Evolutionary conservation across 2,113 vertebrate species (phyloP).

Genomic region (Barbus barbus): DNA sequence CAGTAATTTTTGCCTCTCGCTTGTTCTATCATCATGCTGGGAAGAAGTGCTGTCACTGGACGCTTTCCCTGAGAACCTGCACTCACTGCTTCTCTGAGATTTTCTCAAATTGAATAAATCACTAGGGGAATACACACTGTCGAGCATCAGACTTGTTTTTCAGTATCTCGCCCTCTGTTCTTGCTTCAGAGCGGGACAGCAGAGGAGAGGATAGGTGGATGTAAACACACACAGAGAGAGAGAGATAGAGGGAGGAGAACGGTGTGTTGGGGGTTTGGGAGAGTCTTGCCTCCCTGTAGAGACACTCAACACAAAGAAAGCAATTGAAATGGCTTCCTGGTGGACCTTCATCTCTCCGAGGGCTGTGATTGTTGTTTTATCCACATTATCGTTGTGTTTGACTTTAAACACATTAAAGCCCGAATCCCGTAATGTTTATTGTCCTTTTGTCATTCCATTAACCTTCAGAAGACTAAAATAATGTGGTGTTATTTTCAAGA

Average conservation of each 20-base stretch:
- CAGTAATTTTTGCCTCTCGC: background rate
- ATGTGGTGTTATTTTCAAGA: background rate
- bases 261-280: background rate
- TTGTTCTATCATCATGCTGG: background rate
- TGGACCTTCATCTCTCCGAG: slow-evolving; percentile 20
- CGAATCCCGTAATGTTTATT: background rate
- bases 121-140: slow-evolving; percentile 60
- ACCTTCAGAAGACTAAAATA: background rate
- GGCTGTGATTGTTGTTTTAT: background rate
- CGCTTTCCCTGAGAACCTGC: slow-evolving; percentile 46
- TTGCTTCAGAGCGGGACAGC: slow-evolving; percentile 45
- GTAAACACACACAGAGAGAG: slow-evolving; percentile 1
- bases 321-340: slow-evolving; percentile 57
- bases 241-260: background rate
- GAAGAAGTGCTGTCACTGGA: slow-evolving; percentile 57
- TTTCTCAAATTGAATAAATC: slow-evolving; percentile 67
- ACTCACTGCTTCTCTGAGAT: slow-evolving; percentile 54
- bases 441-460: slow-evolving; percentile 13
- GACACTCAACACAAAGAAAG: slow-evolving; percentile 57
- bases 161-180: slow-evolving; percentile 59
- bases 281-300: slow-evolving; percentile 47
- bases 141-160: slow-evolving; percentile 53
- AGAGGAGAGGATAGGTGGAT: slow-evolving; percentile 14
- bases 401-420: background rate
- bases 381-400: background rate